Percentiles rank a stretch among this genome's conserved stretches.
phyloP scores from a whole-genome alignment of 2,888 invertebrate genomes.

The Thysanoteuthis rhombus region DNA sequence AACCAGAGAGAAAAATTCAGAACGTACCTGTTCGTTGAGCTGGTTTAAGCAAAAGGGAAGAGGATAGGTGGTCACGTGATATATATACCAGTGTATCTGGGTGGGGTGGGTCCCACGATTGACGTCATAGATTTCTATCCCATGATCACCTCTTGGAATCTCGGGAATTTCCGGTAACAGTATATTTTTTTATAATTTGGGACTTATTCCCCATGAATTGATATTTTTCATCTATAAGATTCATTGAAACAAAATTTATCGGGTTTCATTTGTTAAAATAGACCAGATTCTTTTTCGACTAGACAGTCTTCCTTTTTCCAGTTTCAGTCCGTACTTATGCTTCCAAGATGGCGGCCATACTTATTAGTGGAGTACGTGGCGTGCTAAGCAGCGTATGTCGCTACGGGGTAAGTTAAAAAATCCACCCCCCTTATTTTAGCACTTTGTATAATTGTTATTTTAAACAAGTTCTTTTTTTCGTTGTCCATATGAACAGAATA shows the following conservation, averaged over 20 bases:
- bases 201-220: not conserved
- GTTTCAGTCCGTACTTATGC: not conserved
- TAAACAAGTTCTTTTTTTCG: not conserved
- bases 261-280: not conserved
- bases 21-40: slow-evolving; percentile 32
- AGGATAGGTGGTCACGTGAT: slow-evolving; percentile 48
- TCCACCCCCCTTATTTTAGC: not conserved
- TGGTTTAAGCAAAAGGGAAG: slow-evolving; percentile 53
- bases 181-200: not conserved
- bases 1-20: not conserved
- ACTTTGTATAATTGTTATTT: not conserved
- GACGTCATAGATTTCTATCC: slow-evolving; percentile 68
- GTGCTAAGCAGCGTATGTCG: not conserved
- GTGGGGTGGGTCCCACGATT: slow-evolving; percentile 50
- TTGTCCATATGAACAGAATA: not conserved
- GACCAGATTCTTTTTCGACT: not conserved
- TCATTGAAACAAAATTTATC: not conserved
- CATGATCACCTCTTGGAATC: slow-evolving; percentile 17
- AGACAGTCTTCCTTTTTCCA: not conserved
- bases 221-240: not conserved
- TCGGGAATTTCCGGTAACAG: slow-evolving; percentile 14
- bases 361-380: slow-evolving; percentile 25
- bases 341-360: slow-evolving; percentile 21
- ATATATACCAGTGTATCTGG: slow-evolving; percentile 42
- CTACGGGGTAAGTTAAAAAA: slow-evolving; percentile 18